phyloP scores from a whole-genome alignment of 2,888 invertebrate genomes.

The Alviniconcha strummeri region DNA sequence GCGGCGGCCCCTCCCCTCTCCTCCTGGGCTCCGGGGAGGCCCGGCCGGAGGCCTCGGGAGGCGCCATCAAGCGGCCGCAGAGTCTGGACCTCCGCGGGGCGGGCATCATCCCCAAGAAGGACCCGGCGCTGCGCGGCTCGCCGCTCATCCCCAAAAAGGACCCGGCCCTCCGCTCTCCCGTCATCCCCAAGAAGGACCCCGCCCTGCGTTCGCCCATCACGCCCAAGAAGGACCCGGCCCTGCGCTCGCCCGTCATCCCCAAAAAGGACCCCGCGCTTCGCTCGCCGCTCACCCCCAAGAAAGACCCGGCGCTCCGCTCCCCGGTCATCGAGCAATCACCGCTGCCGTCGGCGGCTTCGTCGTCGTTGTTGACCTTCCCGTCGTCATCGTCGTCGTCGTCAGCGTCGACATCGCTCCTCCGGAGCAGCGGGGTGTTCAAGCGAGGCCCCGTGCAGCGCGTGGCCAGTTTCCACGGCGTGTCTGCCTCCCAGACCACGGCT shows the following conservation, averaged over 20 bases:
- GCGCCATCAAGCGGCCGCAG: slow-evolving; percentile 9
- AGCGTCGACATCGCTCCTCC: neutral
- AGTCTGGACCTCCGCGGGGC: slow-evolving; percentile 8
- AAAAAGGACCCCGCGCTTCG: neutral
- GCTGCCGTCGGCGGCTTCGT: neutral
- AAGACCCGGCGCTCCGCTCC: slow-evolving; percentile 13
- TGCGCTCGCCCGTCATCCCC: neutral
- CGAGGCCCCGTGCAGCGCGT: slow-evolving; percentile 34
- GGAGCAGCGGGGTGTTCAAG: slow-evolving; percentile 16
- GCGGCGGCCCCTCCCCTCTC: neutral
- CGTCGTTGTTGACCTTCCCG: neutral
- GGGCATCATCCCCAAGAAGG: slow-evolving; percentile 25
- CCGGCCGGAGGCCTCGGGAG: neutral
- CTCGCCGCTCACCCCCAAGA: slow-evolving; percentile 2
- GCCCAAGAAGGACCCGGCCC: slow-evolving; percentile 10
- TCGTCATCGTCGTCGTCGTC: neutral
- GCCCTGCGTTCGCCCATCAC: slow-evolving; percentile 9
- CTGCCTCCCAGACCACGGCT: neutral
- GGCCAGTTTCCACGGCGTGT: slow-evolving; percentile 33
- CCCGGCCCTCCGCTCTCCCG: slow-evolving; percentile 1
- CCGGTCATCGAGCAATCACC: slow-evolving; percentile 4
- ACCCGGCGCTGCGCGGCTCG: slow-evolving; percentile 9
- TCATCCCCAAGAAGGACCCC: slow-evolving; percentile 12
- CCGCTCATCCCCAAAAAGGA: slow-evolving; percentile 21
- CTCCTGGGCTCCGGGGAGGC: neutral